phyloP scores from a whole-genome alignment of 1,140 invertebrate species.

The Xylocopa sonorina region DNA sequence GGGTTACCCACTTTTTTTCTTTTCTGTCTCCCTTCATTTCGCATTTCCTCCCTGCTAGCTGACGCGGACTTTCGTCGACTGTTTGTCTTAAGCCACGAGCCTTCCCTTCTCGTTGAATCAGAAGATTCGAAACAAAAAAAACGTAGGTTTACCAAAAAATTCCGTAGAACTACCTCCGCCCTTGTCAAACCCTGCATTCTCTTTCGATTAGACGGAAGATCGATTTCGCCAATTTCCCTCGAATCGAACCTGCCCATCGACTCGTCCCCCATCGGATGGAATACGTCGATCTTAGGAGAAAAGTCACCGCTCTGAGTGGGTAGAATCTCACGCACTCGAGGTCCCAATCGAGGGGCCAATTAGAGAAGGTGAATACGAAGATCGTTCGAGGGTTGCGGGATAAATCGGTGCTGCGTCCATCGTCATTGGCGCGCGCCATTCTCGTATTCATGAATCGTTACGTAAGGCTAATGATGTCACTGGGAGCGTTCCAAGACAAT shows the following conservation, averaged over 20 bases:
- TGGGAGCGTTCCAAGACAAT: conserved; percentile 42
- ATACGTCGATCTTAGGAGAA: neutral
- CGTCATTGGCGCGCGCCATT: neutral
- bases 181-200: too few relatives aligned
- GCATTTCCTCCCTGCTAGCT: conserved; percentile 42
- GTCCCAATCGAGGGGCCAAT: conserved; percentile 26
- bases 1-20: conserved; percentile 51
- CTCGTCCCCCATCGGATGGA: neutral
- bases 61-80: conserved; percentile 44
- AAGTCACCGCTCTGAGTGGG: neutral
- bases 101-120: neutral
- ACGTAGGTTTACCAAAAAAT: too few relatives aligned
- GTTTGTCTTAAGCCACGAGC: conserved; percentile 19
- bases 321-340: conserved; percentile 36
- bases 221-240: neutral
- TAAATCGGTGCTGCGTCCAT: conserved; percentile 22
- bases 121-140: neutral
- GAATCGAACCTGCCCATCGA: neutral
- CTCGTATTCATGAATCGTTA: conserved; percentile 43
- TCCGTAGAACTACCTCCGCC: too few relatives aligned
- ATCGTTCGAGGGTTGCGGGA: neutral
- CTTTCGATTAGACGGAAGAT: neutral
- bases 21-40: conserved; percentile 44
- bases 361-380: conserved; percentile 19
- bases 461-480: conserved; percentile 35